A percentile compares a stretch with the other conserved stretches of the same genome.
Conservation (phyloP, 2,888 invertebrate genomes). For the Abrostola tripartita region DNA sequence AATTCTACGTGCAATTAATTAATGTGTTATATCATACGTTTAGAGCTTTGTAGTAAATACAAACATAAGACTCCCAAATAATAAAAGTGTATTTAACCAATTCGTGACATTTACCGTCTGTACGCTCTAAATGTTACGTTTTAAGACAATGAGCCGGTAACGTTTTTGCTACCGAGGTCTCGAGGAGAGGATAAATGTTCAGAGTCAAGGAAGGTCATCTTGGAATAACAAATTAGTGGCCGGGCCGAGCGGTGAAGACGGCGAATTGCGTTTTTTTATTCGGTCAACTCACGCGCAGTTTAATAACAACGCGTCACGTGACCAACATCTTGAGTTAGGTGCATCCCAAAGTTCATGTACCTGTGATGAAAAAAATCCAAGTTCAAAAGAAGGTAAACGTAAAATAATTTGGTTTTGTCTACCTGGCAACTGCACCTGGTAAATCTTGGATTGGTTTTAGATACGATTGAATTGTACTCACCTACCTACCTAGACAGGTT, state of each 20-base stretch:
- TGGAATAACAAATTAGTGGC: constrained; percentile 74
- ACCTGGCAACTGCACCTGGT: constrained; percentile 72
- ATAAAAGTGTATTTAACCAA: constrained; percentile 35
- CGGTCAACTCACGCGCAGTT: constrained; percentile 58
- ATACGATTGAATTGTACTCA: constrained; percentile 69
- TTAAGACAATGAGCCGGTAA: constrained; percentile 57
- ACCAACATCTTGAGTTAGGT: constrained; percentile 34
- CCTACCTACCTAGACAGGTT: constrained; percentile 66
- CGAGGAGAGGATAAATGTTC: constrained; percentile 66
- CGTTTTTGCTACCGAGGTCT: constrained; percentile 56
- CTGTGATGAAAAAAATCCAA: constrained; percentile 27
- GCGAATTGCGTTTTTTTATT: constrained; percentile 61
- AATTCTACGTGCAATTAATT: too few relatives aligned
- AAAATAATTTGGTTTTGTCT: constrained; percentile 61
- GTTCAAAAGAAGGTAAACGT: constrained; percentile 44
- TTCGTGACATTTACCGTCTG: constrained; percentile 38
- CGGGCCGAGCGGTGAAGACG: constrained; percentile 51
- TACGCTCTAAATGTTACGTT: constrained; percentile 42
- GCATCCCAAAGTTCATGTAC: constrained; percentile 33
- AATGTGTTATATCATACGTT: neutral
- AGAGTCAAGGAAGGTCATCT: constrained; percentile 80
- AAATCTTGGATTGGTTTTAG: constrained; percentile 59
- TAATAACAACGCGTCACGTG: constrained; percentile 61
- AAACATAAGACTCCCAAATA: constrained; percentile 12
- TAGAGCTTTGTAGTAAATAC: constrained; percentile 1